These are phyloP conservation scores for Phyllopteryx taeniolatus DNA, from an alignment of 2,113 vertebrate genomes.

Conservation along the genomic window DNA sequence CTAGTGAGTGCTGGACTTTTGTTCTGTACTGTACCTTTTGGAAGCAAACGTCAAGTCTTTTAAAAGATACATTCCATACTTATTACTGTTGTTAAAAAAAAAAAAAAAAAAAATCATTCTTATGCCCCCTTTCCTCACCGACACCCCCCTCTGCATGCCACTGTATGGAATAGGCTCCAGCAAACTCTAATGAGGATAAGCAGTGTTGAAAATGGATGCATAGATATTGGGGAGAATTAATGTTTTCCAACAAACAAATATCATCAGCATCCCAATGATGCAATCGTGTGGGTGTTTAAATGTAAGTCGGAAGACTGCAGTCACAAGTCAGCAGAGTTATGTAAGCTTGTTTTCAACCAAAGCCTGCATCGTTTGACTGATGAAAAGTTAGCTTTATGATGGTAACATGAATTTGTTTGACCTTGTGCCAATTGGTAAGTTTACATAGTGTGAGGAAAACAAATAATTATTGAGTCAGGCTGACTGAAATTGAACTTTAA, in stretches of 20 bases:
- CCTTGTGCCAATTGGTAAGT: background rate
- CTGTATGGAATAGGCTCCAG: background rate
- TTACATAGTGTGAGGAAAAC: background rate
- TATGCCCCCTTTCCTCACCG: too few relatives aligned
- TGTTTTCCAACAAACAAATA: background rate
- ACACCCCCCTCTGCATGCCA: too few relatives aligned
- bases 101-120: background rate
- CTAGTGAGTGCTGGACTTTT: background rate
- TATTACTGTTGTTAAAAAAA: background rate
- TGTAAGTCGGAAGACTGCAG: background rate
- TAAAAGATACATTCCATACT: background rate
- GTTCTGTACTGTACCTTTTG: background rate
- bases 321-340: background rate
- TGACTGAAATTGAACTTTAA: background rate
- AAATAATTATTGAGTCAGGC: background rate
- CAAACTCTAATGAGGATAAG: background rate
- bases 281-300: background rate
- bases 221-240: background rate
- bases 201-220: background rate
- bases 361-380: background rate
- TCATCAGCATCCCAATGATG: background rate
- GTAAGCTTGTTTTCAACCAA: background rate
- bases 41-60: background rate
- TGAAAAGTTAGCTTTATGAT: background rate
- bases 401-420: background rate